phyloP scores from a whole-genome alignment of 2,888 invertebrate species.

The Acronicta psi region DNA sequence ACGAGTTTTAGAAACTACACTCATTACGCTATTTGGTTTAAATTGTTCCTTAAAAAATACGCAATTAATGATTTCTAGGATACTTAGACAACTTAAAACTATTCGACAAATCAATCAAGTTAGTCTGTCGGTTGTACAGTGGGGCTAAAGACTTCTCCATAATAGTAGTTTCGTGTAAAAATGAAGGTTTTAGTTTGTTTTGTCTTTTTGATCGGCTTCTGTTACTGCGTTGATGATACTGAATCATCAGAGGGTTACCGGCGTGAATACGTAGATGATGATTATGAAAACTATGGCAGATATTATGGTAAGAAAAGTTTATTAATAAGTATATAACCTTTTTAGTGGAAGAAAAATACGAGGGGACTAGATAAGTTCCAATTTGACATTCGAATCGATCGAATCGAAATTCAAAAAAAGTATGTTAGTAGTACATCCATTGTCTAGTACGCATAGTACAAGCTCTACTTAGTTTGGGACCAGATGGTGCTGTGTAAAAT shows the following conservation, averaged over 20 bases:
- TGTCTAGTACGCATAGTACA: no score
- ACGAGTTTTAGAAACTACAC: background rate
- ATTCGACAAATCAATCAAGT: background rate
- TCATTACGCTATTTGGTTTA: background rate
- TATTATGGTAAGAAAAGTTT: background rate
- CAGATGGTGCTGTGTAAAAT: no score
- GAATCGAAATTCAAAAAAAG: no score
- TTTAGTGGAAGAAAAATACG: no score
- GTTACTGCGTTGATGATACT: background rate
- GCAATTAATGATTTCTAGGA: slow-evolving; percentile 1
- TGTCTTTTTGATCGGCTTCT: background rate
- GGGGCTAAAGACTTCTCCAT: background rate
- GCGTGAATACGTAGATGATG: slow-evolving; percentile 1
- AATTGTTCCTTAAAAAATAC: background rate
- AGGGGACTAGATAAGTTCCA: no score
- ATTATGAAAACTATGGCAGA: background rate
- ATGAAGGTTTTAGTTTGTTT: slow-evolving; percentile 1
- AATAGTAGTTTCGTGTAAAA: background rate
- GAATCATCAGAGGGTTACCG: background rate
- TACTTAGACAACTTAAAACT: background rate
- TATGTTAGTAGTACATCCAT: no score
- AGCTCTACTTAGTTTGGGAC: no score
- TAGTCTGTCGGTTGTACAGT: background rate
- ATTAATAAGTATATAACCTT: no score
- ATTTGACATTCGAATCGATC: no score